phyloP scores from a whole-genome alignment of 2,888 invertebrate species.

The Eudemis profundana region DNA sequence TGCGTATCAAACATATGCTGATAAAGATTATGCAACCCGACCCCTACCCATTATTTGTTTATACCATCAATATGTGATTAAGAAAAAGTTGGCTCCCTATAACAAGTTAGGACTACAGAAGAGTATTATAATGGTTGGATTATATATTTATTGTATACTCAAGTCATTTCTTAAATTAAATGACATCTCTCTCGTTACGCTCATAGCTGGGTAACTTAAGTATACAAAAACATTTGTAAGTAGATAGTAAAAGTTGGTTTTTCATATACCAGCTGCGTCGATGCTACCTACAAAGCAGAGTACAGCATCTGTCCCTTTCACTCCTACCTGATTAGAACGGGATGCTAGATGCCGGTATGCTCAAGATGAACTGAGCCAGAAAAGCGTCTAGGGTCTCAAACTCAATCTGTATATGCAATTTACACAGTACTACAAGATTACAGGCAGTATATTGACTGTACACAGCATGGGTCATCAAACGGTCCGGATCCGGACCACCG shows the following conservation, averaged over 20 bases:
- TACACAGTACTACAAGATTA: neutral
- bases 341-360: neutral
- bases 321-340: neutral
- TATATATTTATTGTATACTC: neutral
- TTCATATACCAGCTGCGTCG: no score
- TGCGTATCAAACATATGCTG: no score
- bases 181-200: neutral
- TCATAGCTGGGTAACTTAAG: neutral
- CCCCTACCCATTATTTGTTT: no score
- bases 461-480: no score
- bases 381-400: neutral
- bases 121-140: neutral
- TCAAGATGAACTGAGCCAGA: neutral
- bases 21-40: no score
- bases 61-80: neutral
- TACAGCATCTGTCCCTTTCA: neutral
- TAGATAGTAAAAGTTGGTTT: neutral
- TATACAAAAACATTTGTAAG: conserved; percentile 7
- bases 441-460: neutral
- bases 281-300: neutral
- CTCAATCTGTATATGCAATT: neutral
- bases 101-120: conserved; percentile 1
- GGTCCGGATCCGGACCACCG: no score
- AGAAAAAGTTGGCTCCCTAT: conserved; percentile 6
- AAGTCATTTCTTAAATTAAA: conserved; percentile 4